A percentile compares a stretch with the other conserved stretches of the same genome.
Evolutionary conservation across 2,113 vertebrate species (phyloP).

Genomic region (Phylloscopus trochiloides): DNA sequence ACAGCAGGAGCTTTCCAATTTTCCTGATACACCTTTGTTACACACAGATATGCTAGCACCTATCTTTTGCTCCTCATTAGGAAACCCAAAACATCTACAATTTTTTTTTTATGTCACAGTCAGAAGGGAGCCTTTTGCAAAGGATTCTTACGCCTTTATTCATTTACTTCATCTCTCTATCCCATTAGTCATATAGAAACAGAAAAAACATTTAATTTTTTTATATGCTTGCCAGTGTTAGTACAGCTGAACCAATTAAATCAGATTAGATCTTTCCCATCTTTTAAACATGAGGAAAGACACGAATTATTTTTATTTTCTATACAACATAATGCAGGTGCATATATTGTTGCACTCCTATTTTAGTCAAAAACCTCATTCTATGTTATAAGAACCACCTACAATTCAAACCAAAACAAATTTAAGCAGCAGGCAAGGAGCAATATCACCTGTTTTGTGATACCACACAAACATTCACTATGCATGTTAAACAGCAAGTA

Average conservation of each 20-base stretch:
- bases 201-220: not conserved
- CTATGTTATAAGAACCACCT: not conserved
- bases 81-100: not conserved
- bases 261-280: not conserved
- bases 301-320: not conserved
- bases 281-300: not conserved
- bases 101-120: not conserved
- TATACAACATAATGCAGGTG: accelerated
- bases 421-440: not conserved
- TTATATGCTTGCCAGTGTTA: not conserved
- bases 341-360: not conserved
- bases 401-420: not conserved
- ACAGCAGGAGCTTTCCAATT: not conserved
- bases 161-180: not conserved
- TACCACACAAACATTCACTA: not conserved
- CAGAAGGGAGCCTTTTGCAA: not conserved
- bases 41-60: not conserved
- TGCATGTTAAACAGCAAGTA: not conserved
- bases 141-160: not conserved
- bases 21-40: not conserved
- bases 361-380: not conserved
- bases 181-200: not conserved
- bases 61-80: not conserved
- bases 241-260: not conserved
- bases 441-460: not conserved